phyloP scores from a whole-genome alignment of 2,888 invertebrate genomes.

The Dione vanillae region DNA sequence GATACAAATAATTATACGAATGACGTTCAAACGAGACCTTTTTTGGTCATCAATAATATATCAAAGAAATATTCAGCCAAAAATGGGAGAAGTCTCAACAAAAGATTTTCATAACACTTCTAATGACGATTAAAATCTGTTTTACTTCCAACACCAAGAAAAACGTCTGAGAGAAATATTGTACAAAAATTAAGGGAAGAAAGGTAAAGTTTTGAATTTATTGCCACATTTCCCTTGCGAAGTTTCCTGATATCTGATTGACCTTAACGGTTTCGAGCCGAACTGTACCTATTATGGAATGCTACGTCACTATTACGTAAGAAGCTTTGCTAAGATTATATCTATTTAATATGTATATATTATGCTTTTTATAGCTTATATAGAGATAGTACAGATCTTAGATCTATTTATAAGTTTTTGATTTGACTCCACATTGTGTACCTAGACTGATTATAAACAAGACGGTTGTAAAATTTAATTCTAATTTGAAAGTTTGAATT shows the following conservation, averaged over 20 bases:
- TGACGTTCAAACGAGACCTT: neutral
- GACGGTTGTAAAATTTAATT: no score
- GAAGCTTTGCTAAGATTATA: no score
- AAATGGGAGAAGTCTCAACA: slow-evolving; percentile 13
- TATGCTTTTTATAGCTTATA: no score
- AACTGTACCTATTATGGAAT: neutral
- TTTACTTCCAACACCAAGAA: slow-evolving; percentile 32
- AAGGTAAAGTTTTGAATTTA: slow-evolving; percentile 41
- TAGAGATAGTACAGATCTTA: no score
- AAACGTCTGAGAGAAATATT: slow-evolving; percentile 34
- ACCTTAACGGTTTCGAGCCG: slow-evolving; percentile 28
- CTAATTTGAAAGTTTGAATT: no score
- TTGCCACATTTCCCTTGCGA: slow-evolving; percentile 30
- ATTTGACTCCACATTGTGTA: no score
- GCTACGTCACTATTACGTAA: no score
- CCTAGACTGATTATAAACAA: no score
- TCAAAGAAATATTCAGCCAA: slow-evolving; percentile 3
- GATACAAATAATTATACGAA: neutral
- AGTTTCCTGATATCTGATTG: slow-evolving; percentile 39
- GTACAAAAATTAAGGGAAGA: slow-evolving; percentile 27
- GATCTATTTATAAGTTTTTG: no score
- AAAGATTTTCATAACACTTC: slow-evolving; percentile 28
- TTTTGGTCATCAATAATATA: slow-evolving; percentile 1
- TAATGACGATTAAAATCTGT: slow-evolving; percentile 36
- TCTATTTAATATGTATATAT: no score